These are phyloP conservation scores for Nesidiocoris tenuis DNA, from an alignment of 2,888 invertebrate species.

Conservation along the genomic window DNA sequence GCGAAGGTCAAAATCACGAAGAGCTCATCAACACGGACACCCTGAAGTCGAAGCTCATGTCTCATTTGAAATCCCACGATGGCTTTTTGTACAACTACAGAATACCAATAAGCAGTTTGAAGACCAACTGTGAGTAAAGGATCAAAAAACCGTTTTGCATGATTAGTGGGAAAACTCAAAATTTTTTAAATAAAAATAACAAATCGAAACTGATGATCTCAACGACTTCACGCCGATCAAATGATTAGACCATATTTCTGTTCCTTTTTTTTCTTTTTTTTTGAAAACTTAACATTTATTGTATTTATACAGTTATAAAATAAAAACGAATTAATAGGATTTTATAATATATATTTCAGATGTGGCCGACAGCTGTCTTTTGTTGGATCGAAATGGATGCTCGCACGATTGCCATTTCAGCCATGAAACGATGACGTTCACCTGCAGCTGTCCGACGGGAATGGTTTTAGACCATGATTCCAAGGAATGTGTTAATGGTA, in stretches of 20 bases:
- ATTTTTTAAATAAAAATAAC: background rate
- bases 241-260: no score
- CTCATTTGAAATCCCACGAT: conserved; percentile 58
- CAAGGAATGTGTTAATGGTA: conserved; percentile 56
- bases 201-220: no score
- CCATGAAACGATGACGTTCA: conserved; percentile 62
- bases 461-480: conserved; percentile 58
- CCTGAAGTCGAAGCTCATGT: conserved; percentile 58
- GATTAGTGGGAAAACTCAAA: background rate
- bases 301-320: no score
- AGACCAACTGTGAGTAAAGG: conserved; percentile 55
- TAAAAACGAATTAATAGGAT: background rate
- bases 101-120: conserved; percentile 59
- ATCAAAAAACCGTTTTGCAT: no score
- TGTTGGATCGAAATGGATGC: conserved; percentile 65
- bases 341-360: conserved; percentile 51
- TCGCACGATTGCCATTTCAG: conserved; percentile 68
- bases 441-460: conserved; percentile 65
- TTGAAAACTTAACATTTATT: no score
- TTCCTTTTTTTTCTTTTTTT: no score
- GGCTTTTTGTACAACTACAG: conserved; percentile 58
- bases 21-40: conserved; percentile 59
- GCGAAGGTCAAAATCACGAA: conserved; percentile 56
- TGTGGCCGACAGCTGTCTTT: conserved; percentile 66
- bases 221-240: no score